phyloP scores from a whole-genome alignment of 1,140 invertebrate species.

The Achroia grisella region DNA sequence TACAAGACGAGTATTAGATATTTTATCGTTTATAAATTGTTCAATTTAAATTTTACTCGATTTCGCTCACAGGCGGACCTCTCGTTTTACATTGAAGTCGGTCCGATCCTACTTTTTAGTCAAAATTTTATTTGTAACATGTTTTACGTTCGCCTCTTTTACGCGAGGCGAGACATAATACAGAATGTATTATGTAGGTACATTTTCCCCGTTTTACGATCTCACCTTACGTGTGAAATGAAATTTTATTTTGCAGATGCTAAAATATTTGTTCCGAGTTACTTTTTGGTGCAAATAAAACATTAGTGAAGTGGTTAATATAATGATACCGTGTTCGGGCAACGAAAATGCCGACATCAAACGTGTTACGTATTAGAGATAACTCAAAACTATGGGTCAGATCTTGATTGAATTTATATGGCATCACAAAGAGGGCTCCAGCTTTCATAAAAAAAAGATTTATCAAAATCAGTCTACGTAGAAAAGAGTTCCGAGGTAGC shows the following conservation, averaged over 20 bases:
- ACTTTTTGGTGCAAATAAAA: neutral
- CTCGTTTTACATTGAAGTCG: constrained; percentile 1
- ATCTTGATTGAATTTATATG: too few relatives aligned
- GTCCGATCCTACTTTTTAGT: neutral
- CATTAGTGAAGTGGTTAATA: neutral
- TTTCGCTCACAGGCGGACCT: neutral
- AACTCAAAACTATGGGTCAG: too few relatives aligned
- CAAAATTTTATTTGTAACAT: constrained; percentile 1
- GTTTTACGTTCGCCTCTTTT: neutral
- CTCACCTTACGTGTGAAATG: constrained; percentile 3
- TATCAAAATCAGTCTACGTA: too few relatives aligned
- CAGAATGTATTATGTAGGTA: constrained; percentile 7
- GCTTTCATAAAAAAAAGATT: too few relatives aligned
- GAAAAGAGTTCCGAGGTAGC: too few relatives aligned
- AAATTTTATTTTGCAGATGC: constrained; percentile 6
- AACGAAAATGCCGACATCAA: too few relatives aligned
- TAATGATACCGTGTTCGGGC: too few relatives aligned
- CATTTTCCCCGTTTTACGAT: constrained; percentile 5
- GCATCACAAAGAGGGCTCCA: too few relatives aligned
- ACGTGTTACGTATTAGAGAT: too few relatives aligned
- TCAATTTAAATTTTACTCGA: too few relatives aligned
- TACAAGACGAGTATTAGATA: too few relatives aligned
- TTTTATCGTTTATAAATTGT: too few relatives aligned
- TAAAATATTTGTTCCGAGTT: neutral
- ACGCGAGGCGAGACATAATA: constrained; percentile 3